phyloP scores from a whole-genome alignment of 2,113 vertebrate genomes.

The Dipodomys ordii region DNA sequence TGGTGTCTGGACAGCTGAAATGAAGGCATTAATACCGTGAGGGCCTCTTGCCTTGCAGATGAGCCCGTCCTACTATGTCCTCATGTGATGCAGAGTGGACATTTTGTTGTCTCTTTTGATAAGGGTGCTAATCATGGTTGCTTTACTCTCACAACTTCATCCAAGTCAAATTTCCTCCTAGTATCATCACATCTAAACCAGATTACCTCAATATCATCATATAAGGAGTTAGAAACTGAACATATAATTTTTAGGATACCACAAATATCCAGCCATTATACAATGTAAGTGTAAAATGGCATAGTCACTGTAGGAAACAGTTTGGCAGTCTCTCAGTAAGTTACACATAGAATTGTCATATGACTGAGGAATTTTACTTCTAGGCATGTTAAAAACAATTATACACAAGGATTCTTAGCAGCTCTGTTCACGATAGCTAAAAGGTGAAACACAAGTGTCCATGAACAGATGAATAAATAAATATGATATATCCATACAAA shows the following conservation, averaged over 20 bases:
- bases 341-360: background rate
- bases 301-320: background rate
- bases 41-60: background rate
- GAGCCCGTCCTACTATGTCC: background rate
- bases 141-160: background rate
- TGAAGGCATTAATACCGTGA: background rate
- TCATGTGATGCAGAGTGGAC: background rate
- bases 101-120: background rate
- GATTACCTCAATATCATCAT: background rate
- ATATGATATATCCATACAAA: background rate
- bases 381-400: background rate
- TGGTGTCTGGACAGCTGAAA: background rate
- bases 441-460: background rate
- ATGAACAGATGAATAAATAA: background rate
- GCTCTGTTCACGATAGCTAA: constrained; percentile 8
- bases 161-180: background rate
- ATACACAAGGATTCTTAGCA: background rate
- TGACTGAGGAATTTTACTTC: background rate
- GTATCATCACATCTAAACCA: too few species aligned
- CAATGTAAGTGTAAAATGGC: background rate
- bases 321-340: constrained; percentile 16
- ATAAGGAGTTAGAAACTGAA: background rate
- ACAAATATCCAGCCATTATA: background rate
- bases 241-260: background rate
- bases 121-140: background rate